A percentile compares a stretch with the other conserved stretches of the same genome.
Conservation (phyloP, 2,888 invertebrate species). For the Ctena decussata region DNA sequence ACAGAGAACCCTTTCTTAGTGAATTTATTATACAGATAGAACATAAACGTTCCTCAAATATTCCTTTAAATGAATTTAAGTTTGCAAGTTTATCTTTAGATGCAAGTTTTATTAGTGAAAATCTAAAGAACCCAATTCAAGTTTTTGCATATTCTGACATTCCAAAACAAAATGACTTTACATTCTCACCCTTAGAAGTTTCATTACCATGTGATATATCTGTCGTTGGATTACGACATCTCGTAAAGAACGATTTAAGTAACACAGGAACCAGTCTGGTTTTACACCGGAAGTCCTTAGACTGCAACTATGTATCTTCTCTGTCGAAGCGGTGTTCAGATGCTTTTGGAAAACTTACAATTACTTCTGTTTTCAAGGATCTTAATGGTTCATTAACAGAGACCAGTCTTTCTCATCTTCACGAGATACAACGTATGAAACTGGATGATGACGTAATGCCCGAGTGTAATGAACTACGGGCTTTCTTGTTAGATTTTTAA, state of each 20-base stretch:
- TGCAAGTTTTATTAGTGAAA: constrained; percentile 61
- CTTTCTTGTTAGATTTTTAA: constrained; percentile 18
- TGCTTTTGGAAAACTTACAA: neutral
- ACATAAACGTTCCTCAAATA: constrained; percentile 30
- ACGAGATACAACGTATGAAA: neutral
- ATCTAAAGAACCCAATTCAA: constrained; percentile 71
- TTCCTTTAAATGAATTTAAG: constrained; percentile 25
- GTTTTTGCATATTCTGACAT: constrained; percentile 63
- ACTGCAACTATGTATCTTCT: too few species aligned
- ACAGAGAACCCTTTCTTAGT: constrained; percentile 78
- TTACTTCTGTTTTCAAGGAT: neutral
- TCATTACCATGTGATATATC: constrained; percentile 78
- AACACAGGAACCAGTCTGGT: constrained; percentile 80
- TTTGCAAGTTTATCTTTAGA: constrained; percentile 67
- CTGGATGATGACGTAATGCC: constrained; percentile 22
- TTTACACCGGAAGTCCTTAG: constrained; percentile 75
- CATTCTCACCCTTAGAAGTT: constrained; percentile 27
- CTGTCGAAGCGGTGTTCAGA: too few species aligned
- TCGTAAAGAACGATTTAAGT: constrained; percentile 74
- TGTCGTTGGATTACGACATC: constrained; percentile 76
- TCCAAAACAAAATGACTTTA: constrained; percentile 56
- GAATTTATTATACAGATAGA: constrained; percentile 80
- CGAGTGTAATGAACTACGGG: constrained; percentile 19
- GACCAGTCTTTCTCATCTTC: constrained; percentile 76
- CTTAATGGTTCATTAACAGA: constrained; percentile 48